phyloP scores from a whole-genome alignment of 2,113 vertebrate species.

The Apistogramma diplotaenia region DNA sequence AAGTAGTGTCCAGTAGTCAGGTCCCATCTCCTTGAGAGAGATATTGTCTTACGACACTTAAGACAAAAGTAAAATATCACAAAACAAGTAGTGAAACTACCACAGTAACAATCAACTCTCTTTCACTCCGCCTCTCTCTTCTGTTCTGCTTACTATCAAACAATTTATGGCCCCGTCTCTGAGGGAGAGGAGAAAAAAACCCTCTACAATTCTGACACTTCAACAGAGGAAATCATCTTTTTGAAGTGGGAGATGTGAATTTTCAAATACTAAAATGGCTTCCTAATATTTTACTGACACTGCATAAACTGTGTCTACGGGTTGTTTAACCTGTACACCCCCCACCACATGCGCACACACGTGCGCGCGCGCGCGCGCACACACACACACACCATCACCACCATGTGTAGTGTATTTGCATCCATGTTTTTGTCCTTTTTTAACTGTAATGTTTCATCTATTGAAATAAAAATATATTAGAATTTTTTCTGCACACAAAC shows the following conservation, averaged over 20 bases:
- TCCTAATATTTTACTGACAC: constrained; percentile 66
- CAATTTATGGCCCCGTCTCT: constrained; percentile 40
- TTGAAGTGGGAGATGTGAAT: constrained; percentile 57
- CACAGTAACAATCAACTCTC: neutral
- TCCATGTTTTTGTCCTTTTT: constrained; percentile 1
- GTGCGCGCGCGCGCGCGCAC: neutral
- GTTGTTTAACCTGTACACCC: constrained; percentile 24
- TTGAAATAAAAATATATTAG: neutral
- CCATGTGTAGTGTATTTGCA: constrained; percentile 4
- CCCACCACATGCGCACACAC: neutral
- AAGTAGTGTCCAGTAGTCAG: neutral
- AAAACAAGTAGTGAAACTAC: neutral
- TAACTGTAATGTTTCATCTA: neutral
- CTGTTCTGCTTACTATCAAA: constrained; percentile 49
- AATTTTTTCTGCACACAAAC: constrained; percentile 22
- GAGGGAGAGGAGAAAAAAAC: constrained; percentile 16
- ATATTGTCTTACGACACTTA: neutral
- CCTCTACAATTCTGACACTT: constrained; percentile 47
- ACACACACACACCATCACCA: neutral
- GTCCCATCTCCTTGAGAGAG: neutral
- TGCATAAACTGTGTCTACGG: constrained; percentile 51
- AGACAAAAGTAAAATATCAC: neutral
- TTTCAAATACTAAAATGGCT: constrained; percentile 63
- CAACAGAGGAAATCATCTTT: constrained; percentile 50
- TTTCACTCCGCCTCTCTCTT: neutral